Percentiles rank a stretch among this genome's conserved stretches.
phyloP scores from a whole-genome alignment of 1,140 invertebrate species.

The Drosophila azteca region DNA sequence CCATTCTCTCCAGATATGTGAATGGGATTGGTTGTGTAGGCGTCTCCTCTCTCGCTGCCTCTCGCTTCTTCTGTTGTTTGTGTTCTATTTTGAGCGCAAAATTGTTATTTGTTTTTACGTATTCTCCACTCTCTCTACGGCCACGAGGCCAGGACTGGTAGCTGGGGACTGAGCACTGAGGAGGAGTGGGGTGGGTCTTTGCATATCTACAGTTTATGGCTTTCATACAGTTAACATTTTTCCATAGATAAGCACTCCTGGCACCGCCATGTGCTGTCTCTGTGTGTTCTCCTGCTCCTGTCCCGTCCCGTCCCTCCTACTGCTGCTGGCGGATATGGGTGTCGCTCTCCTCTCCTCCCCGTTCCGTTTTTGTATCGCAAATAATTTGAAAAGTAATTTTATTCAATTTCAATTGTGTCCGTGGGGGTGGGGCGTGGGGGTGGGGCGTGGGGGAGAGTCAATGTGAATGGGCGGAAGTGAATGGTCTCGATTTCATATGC shows the following conservation, averaged over 20 bases:
- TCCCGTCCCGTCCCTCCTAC: not conserved
- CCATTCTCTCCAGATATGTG: slow-evolving; percentile 20
- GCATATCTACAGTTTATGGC: slow-evolving; percentile 78
- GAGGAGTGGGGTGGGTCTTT: slow-evolving; percentile 41
- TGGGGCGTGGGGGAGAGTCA: too few relatives aligned
- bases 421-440: too few relatives aligned
- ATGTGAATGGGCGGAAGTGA: slow-evolving; percentile 41
- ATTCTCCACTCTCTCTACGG: slow-evolving; percentile 29
- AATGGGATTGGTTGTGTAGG: slow-evolving; percentile 37
- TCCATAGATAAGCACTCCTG: slow-evolving; percentile 74
- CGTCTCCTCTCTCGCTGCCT: too few relatives aligned
- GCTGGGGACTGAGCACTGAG: not conserved
- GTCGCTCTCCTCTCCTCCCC: not conserved
- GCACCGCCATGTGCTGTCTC: slow-evolving; percentile 50
- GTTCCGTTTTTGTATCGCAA: slow-evolving; percentile 45
- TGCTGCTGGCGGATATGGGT: too few relatives aligned
- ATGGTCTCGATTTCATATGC: slow-evolving; percentile 59
- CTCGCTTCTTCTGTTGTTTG: slow-evolving; percentile 57
- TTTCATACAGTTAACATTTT: slow-evolving; percentile 78
- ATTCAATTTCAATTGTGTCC: slow-evolving; percentile 71
- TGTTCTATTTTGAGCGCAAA: slow-evolving; percentile 75
- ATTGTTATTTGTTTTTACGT: slow-evolving; percentile 76
- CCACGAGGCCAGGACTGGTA: not conserved
- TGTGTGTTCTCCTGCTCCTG: not conserved
- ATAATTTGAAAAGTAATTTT: slow-evolving; percentile 78